Evolutionary conservation across 2,888 invertebrate genomes (phyloP).

Genomic region (Reticulitermes lucifugus): DNA sequence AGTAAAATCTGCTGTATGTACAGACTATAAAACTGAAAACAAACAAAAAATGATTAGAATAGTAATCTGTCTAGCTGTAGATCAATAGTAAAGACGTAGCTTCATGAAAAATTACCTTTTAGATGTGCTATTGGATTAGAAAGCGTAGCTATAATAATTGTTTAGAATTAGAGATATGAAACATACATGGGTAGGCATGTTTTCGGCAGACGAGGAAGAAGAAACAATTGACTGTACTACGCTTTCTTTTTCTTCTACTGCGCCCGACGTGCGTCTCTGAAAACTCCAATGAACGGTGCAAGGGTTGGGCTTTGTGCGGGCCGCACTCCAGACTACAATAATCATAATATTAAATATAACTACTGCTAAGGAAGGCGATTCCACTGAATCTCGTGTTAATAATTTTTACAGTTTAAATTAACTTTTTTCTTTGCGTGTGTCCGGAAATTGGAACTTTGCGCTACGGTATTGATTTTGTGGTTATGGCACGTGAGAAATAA

Average conservation of each 20-base stretch:
- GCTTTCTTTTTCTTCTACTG: conserved; percentile 1
- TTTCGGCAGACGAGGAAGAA: conserved; percentile 20
- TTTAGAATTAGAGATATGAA: conserved; percentile 45
- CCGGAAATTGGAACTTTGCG: background rate
- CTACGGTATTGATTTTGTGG: background rate
- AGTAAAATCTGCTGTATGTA: conserved; percentile 47
- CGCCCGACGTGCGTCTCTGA: conserved; percentile 26
- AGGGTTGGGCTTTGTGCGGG: conserved; percentile 3
- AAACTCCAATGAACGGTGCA: conserved; percentile 39
- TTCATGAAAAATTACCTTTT: conserved; percentile 48
- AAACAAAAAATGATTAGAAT: conserved; percentile 34
- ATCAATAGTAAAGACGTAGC: conserved; percentile 47
- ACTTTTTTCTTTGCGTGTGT: background rate
- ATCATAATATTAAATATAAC: conserved; percentile 39
- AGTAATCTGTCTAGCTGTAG: conserved; percentile 48
- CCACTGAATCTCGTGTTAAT: background rate
- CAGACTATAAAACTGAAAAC: conserved; percentile 44
- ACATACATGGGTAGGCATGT: conserved; percentile 38
- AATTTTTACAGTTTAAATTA: background rate
- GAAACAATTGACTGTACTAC: background rate
- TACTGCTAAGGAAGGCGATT: conserved; percentile 17
- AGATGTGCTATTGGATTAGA: conserved; percentile 48
- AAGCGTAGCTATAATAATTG: conserved; percentile 44
- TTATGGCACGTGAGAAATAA: background rate
- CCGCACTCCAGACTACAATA: conserved; percentile 41